Evolutionary conservation across 2,888 invertebrate genomes (phyloP), one percentile per base, ranked within the genome.

Genomic region (Crematogaster levior): DNA sequence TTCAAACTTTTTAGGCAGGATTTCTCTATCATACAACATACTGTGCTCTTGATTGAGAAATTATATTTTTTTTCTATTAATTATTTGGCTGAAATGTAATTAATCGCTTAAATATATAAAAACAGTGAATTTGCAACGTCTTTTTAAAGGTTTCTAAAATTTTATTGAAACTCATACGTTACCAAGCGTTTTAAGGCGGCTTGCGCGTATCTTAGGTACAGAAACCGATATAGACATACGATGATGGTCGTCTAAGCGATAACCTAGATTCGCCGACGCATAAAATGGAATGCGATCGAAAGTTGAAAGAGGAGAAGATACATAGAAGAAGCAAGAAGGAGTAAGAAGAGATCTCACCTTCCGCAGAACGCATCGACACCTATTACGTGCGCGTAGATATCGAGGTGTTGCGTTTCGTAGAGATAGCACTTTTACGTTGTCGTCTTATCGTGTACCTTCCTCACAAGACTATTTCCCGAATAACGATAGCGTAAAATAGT

Each of bases 221-320:
- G 70, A 74, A 84, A 84, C 77, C 74, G 48, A 82, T 72, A 83
- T 72, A 80, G 37, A 24, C 51, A 15, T 24, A 73, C 66, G 73
- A 58, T 34, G 51, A 81, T 30, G 65, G 84, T 63, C 81, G 85
- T 79, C 85, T 85, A 80, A 82, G 83, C 84, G 87, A 87, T 87
- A 89, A 89, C 89, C 87, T 75, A 89, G 86, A 89, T 89, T 89
- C 85, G 73, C 60, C 77, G 88, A 80, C 82, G 84, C 84, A 84
- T 79, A 85, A 87, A 82, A 83, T 72, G 83, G 85, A 88, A 87
- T 87, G 83, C 81, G 88, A 86, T 85, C 81, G 83, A 81, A 80
- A 63, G 84, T 79, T 56, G 66, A 68, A 58, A 79, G 75, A 84
- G 66, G 70, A 74, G 63, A 81, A 85, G 79, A 81, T 65, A 66